These are phyloP conservation scores for Phorcus lineatus DNA, from an alignment of 2,888 invertebrate genomes.

Conservation along the genomic window DNA sequence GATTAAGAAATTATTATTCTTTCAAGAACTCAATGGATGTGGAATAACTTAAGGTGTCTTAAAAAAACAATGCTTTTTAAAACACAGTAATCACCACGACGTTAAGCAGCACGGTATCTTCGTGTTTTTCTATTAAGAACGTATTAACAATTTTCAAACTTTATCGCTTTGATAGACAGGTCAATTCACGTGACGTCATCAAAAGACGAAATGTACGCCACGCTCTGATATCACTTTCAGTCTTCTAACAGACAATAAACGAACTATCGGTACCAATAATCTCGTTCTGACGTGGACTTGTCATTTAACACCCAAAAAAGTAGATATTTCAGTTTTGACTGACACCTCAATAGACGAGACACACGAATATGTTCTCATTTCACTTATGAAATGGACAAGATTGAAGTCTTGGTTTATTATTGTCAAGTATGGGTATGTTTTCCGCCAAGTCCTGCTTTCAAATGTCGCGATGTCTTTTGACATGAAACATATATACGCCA, in stretches of 20 bases:
- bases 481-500: background rate
- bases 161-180: conserved; percentile 5
- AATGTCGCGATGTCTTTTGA: background rate
- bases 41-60: too few relatives aligned
- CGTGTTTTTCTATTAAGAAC: too few relatives aligned
- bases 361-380: background rate
- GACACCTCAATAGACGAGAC: conserved; percentile 13
- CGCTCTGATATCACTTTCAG: background rate
- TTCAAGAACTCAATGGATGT: too few relatives aligned
- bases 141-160: too few relatives aligned
- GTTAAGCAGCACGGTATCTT: too few relatives aligned
- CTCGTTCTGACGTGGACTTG: background rate
- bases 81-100: too few relatives aligned
- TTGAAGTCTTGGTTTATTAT: conserved; percentile 1
- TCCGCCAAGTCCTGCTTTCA: background rate
- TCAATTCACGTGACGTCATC: background rate
- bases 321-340: conserved; percentile 16
- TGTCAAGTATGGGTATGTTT: background rate
- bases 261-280: conserved; percentile 6
- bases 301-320: conserved; percentile 7
- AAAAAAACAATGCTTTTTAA: too few relatives aligned
- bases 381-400: background rate
- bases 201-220: conserved; percentile 4
- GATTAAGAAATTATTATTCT: too few relatives aligned
- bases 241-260: conserved; percentile 2